phyloP scores from a whole-genome alignment of 1,140 invertebrate species.

The Diachasma alloeum region DNA sequence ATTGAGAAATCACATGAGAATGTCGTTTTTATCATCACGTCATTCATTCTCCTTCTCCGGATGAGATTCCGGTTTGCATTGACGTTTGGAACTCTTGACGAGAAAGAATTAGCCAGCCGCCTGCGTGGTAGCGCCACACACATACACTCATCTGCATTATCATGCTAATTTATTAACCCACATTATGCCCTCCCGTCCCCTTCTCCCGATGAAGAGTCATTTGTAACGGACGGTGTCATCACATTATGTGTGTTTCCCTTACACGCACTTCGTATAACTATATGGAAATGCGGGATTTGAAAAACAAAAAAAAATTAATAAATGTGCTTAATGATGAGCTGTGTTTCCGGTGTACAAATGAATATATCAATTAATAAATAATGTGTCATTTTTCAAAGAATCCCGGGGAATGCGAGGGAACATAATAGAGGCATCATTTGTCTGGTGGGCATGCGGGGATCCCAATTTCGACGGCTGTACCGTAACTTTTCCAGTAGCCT shows the following conservation, averaged over 20 bases:
- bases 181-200: constrained; percentile 31
- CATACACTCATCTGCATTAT: constrained; percentile 36
- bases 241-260: constrained; percentile 9
- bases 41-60: neutral
- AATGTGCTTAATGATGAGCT: neutral
- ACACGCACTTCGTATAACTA: neutral
- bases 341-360: neutral
- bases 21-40: neutral
- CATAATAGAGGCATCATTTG: neutral
- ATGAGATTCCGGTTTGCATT: neutral
- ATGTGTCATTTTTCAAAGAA: neutral
- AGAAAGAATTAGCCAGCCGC: constrained; percentile 2
- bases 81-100: neutral
- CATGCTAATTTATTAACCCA: constrained; percentile 50
- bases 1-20: too few relatives aligned
- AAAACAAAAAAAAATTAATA: neutral
- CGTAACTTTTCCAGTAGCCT: neutral
- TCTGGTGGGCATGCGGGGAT: neutral
- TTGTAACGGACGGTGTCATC: constrained; percentile 37
- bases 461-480: neutral
- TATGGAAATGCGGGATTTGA: neutral
- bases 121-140: constrained; percentile 7
- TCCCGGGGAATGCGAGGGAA: neutral
- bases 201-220: constrained; percentile 27
- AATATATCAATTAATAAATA: neutral